phyloP scores from a whole-genome alignment of 2,888 invertebrate species.

The Eupithecia abbreviata region DNA sequence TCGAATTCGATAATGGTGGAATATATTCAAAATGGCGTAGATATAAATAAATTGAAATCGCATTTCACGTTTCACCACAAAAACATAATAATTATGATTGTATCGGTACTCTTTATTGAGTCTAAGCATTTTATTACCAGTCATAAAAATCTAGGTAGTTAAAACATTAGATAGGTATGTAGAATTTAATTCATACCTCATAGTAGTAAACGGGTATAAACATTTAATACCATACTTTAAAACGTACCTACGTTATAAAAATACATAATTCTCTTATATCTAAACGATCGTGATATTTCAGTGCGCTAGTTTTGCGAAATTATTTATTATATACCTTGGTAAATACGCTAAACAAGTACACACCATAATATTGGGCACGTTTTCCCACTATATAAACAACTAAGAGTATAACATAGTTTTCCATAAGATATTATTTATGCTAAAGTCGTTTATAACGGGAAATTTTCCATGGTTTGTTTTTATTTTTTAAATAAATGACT shows the following conservation, averaged over 20 bases:
- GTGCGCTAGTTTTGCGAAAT: constrained; percentile 26
- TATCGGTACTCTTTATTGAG: not conserved
- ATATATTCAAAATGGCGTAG: not conserved
- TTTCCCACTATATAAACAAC: too few relatives aligned
- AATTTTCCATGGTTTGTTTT: too few relatives aligned
- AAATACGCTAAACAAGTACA: not conserved
- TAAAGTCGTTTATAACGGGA: too few relatives aligned
- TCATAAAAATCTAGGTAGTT: not conserved
- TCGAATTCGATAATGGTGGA: not conserved
- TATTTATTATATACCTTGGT: not conserved
- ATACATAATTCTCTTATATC: constrained; percentile 3
- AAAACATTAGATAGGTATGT: not conserved
- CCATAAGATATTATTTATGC: too few relatives aligned
- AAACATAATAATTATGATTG: not conserved
- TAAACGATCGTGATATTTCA: constrained; percentile 8
- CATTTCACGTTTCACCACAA: not conserved
- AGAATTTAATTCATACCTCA: not conserved
- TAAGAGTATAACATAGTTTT: too few relatives aligned
- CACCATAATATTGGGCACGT: too few relatives aligned
- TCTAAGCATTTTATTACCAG: not conserved
- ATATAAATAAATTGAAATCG: not conserved
- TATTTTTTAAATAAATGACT: too few relatives aligned
- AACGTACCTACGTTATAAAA: not conserved
- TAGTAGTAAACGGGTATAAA: not conserved
- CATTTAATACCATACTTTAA: not conserved